Conservation (phyloP, 2,113 vertebrate species). For the Leucopternis melanops region DNA sequence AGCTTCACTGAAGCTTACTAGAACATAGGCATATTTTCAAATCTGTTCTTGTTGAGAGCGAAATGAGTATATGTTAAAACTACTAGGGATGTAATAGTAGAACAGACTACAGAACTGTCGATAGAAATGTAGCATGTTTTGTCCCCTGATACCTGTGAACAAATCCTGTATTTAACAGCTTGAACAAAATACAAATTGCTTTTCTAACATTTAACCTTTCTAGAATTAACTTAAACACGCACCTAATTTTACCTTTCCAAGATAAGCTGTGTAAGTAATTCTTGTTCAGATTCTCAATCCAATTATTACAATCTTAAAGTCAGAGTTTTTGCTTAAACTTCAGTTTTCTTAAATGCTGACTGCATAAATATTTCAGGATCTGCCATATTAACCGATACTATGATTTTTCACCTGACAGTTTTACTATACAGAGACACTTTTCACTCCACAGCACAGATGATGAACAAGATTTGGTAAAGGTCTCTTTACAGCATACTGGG, state of each 20-base stretch:
- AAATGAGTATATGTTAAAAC: neutral
- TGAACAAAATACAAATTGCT: slow-evolving; percentile 52
- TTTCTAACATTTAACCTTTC: slow-evolving; percentile 49
- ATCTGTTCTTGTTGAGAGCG: neutral
- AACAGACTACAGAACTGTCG: slow-evolving; percentile 15
- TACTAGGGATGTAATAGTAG: neutral
- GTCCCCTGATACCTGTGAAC: neutral
- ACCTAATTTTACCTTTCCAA: neutral
- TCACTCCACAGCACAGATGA: neutral
- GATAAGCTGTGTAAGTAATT: neutral
- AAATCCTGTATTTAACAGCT: neutral
- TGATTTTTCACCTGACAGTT: neutral
- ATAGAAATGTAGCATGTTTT: neutral
- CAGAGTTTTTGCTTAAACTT: neutral
- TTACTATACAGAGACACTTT: neutral
- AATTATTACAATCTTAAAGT: neutral
- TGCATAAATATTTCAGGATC: slow-evolving; percentile 28
- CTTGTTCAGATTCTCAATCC: neutral
- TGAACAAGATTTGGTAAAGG: neutral
- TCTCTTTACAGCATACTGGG: neutral
- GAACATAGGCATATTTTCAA: slow-evolving; percentile 6
- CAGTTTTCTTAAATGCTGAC: slow-evolving; percentile 47
- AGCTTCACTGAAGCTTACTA: neutral
- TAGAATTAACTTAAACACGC: neutral
- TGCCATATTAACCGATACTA: neutral